Evolutionary conservation across 2,797 vertebrate genomes (phyloP), one percentile per base, ranked within the genome.

Genomic region (Onychomys leucogaster): DNA sequence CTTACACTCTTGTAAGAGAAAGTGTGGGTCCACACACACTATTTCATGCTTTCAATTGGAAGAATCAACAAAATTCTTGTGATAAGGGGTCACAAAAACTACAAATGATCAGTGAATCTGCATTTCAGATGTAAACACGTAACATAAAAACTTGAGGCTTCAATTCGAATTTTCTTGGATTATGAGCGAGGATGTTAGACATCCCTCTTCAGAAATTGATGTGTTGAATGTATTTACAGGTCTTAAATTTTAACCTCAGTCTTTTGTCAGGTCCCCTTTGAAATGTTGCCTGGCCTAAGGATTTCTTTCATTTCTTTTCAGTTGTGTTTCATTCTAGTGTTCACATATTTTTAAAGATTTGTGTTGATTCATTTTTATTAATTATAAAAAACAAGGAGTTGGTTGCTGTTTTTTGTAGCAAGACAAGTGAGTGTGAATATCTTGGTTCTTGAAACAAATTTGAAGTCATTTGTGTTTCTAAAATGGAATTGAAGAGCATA

Each of bases 401-500:
- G 32, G 4, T 43, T 32, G 4, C 21, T 77, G 23, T 82, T 55
- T 82, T 52, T 49, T 95, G 43, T 11, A 19, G 86, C 90, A 77
- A 63, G 52, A 29, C 80, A 88, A 96, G 94, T 59, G 57, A 89
- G 91, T 95, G 65, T 57, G n/a, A 91, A 87, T 80, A 75, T 61
- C 41, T 88, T 91, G 37, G 8, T 78, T 87, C 5, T 87, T 81
- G 55, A 95, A 89, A 94, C 77, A 84, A 69, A 94, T 75, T 93
- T 93, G 65, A 87, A 95, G 41, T 94, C 75, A 89, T 69, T 43
- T 1, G 84, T 94, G 5, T 93, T 95, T 25, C 73, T 75, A 65
- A 94, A 81, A 75, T 78, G 25, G 55, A 93, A 81, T 12, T 85
- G n/a, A 84, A 61, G 75, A 83, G 61, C 16, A 75, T n/a, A 94